Evolutionary conservation across 2,888 invertebrate genomes (phyloP), one percentile per base, ranked within the genome.

Genomic region (Eristalis pertinax): DNA sequence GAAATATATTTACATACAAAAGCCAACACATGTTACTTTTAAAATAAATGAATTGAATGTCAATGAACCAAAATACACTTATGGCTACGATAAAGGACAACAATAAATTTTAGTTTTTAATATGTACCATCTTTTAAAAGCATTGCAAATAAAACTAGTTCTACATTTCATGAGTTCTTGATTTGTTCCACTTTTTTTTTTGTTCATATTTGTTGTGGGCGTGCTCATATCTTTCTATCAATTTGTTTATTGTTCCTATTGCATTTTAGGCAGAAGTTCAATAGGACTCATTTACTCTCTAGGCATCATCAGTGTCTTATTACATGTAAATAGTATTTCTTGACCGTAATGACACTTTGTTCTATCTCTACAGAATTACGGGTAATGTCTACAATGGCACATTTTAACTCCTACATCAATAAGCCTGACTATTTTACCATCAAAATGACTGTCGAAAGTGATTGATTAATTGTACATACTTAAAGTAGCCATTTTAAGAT

Each of bases 41-140:
- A 50, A 62, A 43, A 73, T 29, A 68, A 76, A 19, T 68, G 15
- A 43, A 60, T 41, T 35, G 74, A 63, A 74, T 74, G 67, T 50
- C 50, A 50, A 50, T 50, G 50, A 50, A 50, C 50, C 10, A 50
- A 50, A 50, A 50, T 50, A 50, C 50, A 50, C 19, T 50, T 50
- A 50, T 19, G 50, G 19, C 50, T 50, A 50, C 50, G 10, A 50
- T 50, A 50, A 50, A 50, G 50, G 50, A 50, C 50, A 50, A 50
- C 19, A 50, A 50, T 1, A 19, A 50, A 43, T 43, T 19, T 50
- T 50, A 19, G 7, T 50, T 19, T 19, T 8, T 8, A 50, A 50
- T 50, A n/a, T n/a, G n/a, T n/a, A 50, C 50, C 50, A 50, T 19
- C 19, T 50, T 4, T 26, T 50, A 50, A 50, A 50, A 50, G 50